A percentile compares a stretch with the other conserved stretches of the same genome.
Conservation (phyloP, 30 jellyfish, hydroid and myxozoan species). For the Chrysaora quinquecirrha region DNA sequence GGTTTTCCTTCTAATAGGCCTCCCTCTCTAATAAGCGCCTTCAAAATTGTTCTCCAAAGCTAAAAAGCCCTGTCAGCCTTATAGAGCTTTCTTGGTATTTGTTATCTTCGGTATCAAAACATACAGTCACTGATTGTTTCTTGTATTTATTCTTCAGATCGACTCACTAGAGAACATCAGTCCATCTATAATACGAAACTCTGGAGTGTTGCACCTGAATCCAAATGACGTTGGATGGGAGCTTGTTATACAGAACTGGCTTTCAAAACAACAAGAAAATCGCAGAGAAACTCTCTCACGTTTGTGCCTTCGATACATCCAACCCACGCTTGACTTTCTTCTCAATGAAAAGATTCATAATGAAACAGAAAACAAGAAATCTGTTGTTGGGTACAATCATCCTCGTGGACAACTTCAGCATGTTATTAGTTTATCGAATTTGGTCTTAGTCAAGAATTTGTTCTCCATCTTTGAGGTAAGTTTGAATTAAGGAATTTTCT, state of each 20-base stretch:
- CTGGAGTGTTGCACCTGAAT: conserved; percentile 54
- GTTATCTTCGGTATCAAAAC: too few relatives aligned
- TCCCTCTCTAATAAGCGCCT: too few relatives aligned
- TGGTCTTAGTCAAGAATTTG: conserved; percentile 41
- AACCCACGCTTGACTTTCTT: conserved; percentile 45
- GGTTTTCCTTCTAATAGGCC: too few relatives aligned
- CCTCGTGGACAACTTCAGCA: conserved; percentile 46
- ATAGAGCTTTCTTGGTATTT: too few relatives aligned
- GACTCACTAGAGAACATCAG: conserved; percentile 37
- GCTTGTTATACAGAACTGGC: conserved; percentile 53
- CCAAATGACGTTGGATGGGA: conserved; percentile 62
- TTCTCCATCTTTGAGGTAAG: conserved; percentile 64
- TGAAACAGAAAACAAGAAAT: conserved; percentile 2
- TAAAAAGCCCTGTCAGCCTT: too few relatives aligned
- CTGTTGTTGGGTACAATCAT: conserved; percentile 55
- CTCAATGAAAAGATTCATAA: conserved; percentile 25
- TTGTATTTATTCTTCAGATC: conserved; percentile 18
- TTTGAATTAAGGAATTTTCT: too few relatives aligned
- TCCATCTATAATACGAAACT: conserved; percentile 37
- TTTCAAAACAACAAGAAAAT: conserved; percentile 35
- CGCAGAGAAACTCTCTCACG: conserved; percentile 37
- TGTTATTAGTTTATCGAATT: conserved; percentile 34
- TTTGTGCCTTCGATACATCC: conserved; percentile 54
- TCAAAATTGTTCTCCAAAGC: too few relatives aligned
- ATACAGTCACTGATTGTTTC: too few relatives aligned